These are phyloP conservation scores for Drosophila truncata DNA, from an alignment of 1,140 invertebrate species.

Conservation along the genomic window DNA sequence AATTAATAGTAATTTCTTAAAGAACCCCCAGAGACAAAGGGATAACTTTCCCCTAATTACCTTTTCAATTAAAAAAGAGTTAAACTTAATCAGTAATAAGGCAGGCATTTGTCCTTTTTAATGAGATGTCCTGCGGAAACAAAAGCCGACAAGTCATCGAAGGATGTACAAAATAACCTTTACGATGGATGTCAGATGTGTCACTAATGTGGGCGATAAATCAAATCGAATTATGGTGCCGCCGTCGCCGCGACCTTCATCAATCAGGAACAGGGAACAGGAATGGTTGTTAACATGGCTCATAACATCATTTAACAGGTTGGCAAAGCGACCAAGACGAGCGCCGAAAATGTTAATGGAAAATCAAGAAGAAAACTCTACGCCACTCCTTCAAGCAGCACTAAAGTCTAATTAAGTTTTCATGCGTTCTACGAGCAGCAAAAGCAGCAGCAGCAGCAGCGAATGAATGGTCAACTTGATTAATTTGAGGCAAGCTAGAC, in stretches of 20 bases:
- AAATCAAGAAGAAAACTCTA: background rate
- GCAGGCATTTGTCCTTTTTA: constrained; percentile 2
- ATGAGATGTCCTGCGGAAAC: constrained; percentile 3
- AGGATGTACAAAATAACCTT: constrained; percentile 1
- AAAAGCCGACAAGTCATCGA: constrained; percentile 35
- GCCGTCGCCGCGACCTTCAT: constrained; percentile 29
- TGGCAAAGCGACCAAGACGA: constrained; percentile 22
- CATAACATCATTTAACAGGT: constrained; percentile 39
- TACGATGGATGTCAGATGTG: constrained; percentile 17
- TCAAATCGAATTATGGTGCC: constrained; percentile 45
- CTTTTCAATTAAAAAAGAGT: constrained; percentile 2
- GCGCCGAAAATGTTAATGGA: constrained; percentile 15
- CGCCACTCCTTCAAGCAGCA: constrained; percentile 33
- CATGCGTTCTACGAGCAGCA: constrained; percentile 56
- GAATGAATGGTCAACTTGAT: constrained; percentile 83
- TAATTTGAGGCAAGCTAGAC: constrained; percentile 80
- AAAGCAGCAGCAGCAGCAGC: constrained; percentile 41
- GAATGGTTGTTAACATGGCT: constrained; percentile 19
- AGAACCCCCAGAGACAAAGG: background rate
- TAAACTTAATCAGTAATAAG: background rate
- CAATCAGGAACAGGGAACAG: constrained; percentile 21
- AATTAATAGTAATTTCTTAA: background rate
- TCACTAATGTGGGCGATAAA: constrained; percentile 49
- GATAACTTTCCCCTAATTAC: background rate
- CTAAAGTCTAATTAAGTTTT: constrained; percentile 83